Percentiles rank a stretch among this genome's conserved stretches.
Evolutionary conservation across 2,888 invertebrate species (phyloP).

Genomic region (Harpagoxenus sublaevis): DNA sequence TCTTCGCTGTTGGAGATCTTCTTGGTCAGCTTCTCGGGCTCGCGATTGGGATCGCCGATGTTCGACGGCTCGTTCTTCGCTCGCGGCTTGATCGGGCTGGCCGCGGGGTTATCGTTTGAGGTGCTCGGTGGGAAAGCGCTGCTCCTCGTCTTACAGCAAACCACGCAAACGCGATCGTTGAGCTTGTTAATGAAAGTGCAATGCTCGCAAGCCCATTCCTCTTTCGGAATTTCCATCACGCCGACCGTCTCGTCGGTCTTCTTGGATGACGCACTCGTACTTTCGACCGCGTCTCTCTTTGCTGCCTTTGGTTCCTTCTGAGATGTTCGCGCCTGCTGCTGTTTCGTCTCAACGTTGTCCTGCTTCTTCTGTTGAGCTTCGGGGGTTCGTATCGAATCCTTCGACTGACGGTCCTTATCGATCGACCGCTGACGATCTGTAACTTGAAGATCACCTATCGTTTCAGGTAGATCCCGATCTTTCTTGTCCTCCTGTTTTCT

Average conservation of each 20-base stretch:
- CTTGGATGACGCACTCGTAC: not conserved
- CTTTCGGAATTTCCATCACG: constrained; percentile 69
- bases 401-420: constrained; percentile 27
- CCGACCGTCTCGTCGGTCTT: constrained; percentile 47
- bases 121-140: constrained; percentile 79
- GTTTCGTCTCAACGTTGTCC: constrained; percentile 1
- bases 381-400: not conserved
- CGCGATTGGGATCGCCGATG: constrained; percentile 63
- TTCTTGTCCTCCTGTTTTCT: constrained; percentile 37
- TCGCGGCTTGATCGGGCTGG: constrained; percentile 63
- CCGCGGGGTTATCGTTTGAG: constrained; percentile 33
- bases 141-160: constrained; percentile 93
- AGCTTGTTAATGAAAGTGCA: constrained; percentile 96
- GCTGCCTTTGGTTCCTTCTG: constrained; percentile 18
- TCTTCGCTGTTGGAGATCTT: constrained; percentile 81
- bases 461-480: constrained; percentile 1
- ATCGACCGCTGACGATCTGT: constrained; percentile 24
- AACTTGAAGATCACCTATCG: constrained; percentile 38
- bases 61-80: constrained; percentile 37
- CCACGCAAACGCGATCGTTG: constrained; percentile 92
- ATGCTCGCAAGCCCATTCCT: constrained; percentile 95
- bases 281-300: not conserved
- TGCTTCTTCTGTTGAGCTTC: constrained; percentile 27
- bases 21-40: constrained; percentile 73
- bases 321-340: constrained; percentile 16